Base-by-base conservation (phyloP, 2,113 vertebrate genomes). In the Ageneiosus marmoratus region DNA sequence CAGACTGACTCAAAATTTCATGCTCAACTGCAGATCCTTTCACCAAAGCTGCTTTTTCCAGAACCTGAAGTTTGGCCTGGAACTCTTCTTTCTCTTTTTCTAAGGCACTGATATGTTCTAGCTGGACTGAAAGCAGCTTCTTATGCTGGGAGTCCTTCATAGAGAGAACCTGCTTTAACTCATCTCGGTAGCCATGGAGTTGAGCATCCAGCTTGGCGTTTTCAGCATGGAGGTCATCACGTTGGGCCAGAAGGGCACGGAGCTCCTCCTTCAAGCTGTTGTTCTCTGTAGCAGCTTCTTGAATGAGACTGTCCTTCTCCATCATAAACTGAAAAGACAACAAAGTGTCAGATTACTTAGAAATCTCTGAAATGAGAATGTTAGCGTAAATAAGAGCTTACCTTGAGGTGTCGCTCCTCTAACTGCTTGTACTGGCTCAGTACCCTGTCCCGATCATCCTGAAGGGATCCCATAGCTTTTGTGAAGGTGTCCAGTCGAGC, bases 121-220 rank as follows among this genome's bases (percentile, higher is more conserved):
- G 89, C 82, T 98, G 96, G 3, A 89, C 90, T 16, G 94, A 92
- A 83, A 98, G 94, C 12, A 97, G 94, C n/a, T 97, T 95, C 78
- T 95, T 97, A 86, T 98, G 96, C 44, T 99, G 98, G 5, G 91
- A 95, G 70, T 99, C 98, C 91, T 99, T 99, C 93, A 97, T 95
- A 69, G 94, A 90, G 85, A 99, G 95, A 60, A 99, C 95, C 55
- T 97, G 95, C 63, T 97, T 97, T 55, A 99, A 93, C 79, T 99
- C 96, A 7, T 97, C 93, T 2, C 97, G 93, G 34, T 97, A 98
- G 0, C 94, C 93, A 65, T 95, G 91, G 60, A 99, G 90, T 86
- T 98, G 95, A 15, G 97, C 97, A 0, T 93, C 94, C 37, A 99
- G 91, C 86, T 98, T 97, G 86, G 96, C 97, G 73, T 96, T 97